These are phyloP conservation scores for Zygothrica quintamaculata DNA, from an alignment of 2,888 invertebrate species.

Conservation along the genomic window DNA sequence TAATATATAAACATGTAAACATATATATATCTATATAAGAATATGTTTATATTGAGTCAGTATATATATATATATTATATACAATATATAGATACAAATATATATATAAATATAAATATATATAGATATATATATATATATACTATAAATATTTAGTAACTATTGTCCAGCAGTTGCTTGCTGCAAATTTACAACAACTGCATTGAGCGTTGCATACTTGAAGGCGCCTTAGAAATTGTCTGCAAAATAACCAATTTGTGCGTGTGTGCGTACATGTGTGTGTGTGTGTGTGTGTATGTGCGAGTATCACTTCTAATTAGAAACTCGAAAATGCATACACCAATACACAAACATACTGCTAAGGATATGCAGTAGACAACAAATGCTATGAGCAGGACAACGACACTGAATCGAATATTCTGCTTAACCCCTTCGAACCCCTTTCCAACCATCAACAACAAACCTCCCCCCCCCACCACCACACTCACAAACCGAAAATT, in stretches of 20 bases:
- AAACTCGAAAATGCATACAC: constrained; percentile 72
- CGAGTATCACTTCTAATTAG: constrained; percentile 77
- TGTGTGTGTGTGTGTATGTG: constrained; percentile 20
- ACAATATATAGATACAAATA: constrained; percentile 4
- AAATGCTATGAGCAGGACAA: constrained; percentile 75
- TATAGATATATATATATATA: constrained; percentile 5
- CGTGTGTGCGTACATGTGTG: constrained; percentile 21
- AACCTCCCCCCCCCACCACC: not conserved
- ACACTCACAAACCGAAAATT: too few species aligned
- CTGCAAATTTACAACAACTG: constrained; percentile 74
- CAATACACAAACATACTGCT: constrained; percentile 43
- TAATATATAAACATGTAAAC: too few species aligned
- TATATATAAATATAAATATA: constrained; percentile 8
- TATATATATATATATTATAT: constrained; percentile 1
- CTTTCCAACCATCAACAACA: too few species aligned
- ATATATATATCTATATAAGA: too few species aligned
- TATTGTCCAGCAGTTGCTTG: constrained; percentile 19
- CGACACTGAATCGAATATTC: constrained; percentile 47
- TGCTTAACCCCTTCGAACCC: not conserved
- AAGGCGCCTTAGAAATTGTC: constrained; percentile 69
- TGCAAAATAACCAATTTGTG: constrained; percentile 72
- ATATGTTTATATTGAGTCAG: constrained; percentile 9
- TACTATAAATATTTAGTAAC: constrained; percentile 14
- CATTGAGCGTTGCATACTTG: constrained; percentile 71
- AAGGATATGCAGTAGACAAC: constrained; percentile 78